Base-by-base conservation (phyloP, 2,888 invertebrate genomes). In the Drosophila anomelani region DNA sequence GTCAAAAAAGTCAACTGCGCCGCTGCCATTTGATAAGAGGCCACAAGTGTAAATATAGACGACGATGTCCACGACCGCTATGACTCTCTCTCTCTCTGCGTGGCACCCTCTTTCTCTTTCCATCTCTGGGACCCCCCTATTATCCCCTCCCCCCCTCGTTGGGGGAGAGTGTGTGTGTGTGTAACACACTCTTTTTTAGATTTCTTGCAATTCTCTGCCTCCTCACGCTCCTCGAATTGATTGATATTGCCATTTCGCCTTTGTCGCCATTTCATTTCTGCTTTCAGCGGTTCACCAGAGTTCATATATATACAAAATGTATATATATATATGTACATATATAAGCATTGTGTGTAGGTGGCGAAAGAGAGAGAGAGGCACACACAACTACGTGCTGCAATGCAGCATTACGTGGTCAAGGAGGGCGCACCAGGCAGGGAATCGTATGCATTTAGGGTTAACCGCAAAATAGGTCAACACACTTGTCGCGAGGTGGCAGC, bases 21-120 rank as follows among this genome's bases (percentile, higher is more conserved):
- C 89, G 87, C 90, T 87, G 87, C 87, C 87, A 90, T 87, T 87
- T 87, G 87, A 87, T 87, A 87, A 87, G 90, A 89, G 90, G 90
- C 88, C 89, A 90, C 89, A 87, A 90, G 90, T 90, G 90, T 87
- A 87, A 87, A 90, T 87, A 87, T 90, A 87, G 86, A 87, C 89
- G 82, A 77, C 77, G 70, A 75, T 85, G 89, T 88, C 84, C 88
- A 78, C 85, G 90, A 85, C 85, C 89, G 86, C 78, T 88, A 29
- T 29, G 86, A 86, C 68, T 58, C 43, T 17, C 43, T 12, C 17
- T 8, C 49, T 17, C 41, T 51, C 12, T 34, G 26, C 34, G 34
- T 9, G 32, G 32, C 7, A 26, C 26, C 41, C n/a, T 12, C 44
- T 49, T 29, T 56, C 32, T n/a, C 38, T n/a, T 23, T 12, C 41